Percentiles rank a stretch among this genome's conserved stretches.
phyloP scores from a whole-genome alignment of 2,888 invertebrate species.

The Agrotis ipsilon region DNA sequence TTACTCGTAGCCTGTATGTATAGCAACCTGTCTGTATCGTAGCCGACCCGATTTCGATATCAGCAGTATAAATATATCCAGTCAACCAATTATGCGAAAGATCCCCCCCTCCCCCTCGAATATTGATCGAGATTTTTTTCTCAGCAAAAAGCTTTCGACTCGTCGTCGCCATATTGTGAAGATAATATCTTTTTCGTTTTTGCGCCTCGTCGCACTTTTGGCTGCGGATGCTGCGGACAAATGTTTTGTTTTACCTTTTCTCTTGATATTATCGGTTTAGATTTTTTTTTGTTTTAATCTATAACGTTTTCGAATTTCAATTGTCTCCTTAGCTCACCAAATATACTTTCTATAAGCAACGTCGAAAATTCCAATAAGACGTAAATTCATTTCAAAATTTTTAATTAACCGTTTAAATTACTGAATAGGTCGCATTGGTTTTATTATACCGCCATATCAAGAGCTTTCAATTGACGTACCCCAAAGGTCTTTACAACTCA shows the following conservation, averaged over 20 bases:
- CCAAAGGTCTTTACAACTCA: slow-evolving; percentile 64
- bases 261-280: slow-evolving; percentile 44
- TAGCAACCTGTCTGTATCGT: slow-evolving; percentile 67
- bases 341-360: neutral
- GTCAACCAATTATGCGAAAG: slow-evolving; percentile 84
- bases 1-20: slow-evolving; percentile 70
- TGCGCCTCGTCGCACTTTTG: slow-evolving; percentile 70
- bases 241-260: slow-evolving; percentile 63
- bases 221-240: slow-evolving; percentile 73
- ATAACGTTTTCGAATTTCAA: slow-evolving; percentile 20
- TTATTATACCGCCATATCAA: slow-evolving; percentile 41
- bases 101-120: slow-evolving; percentile 76
- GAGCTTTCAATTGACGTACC: slow-evolving; percentile 51
- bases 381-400: slow-evolving; percentile 29
- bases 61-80: slow-evolving; percentile 80
- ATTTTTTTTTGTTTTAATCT: slow-evolving; percentile 47
- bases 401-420: slow-evolving; percentile 54
- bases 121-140: slow-evolving; percentile 88
- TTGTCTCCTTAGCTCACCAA: slow-evolving; percentile 20
- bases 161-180: slow-evolving; percentile 82
- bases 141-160: slow-evolving; percentile 76
- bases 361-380: slow-evolving; percentile 5
- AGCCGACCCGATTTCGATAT: slow-evolving; percentile 71
- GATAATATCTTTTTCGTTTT: slow-evolving; percentile 84
- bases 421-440: slow-evolving; percentile 44